Base-by-base conservation (phyloP, 2,888 invertebrate species). In the Eucera pruinosa region DNA sequence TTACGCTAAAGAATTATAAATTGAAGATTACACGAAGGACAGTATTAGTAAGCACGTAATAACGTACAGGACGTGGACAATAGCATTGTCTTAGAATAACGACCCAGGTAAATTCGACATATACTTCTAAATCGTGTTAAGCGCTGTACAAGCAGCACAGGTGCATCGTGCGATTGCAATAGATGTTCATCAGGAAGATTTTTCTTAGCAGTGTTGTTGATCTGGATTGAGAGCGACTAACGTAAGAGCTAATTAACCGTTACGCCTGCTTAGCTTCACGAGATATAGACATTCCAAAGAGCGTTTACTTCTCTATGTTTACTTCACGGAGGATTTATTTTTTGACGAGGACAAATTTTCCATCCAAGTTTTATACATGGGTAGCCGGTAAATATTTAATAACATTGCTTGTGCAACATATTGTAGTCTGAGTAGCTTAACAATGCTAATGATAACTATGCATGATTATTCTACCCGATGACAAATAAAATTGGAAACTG, bases 211-310 rank as follows among this genome's bases (percentile, higher is more conserved):
- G 11, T n/a, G 39, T 58, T 58, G 73, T 77, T 62, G 58, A 73
- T 61, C 61, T 25, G 36, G 47, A 61, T 61, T 13, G 68, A 69
- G 69, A 66, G 45, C 45, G 25, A 30, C 55, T 39, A 39, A 45
- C 69, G 61, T 43, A 39, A 55, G 64, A 72, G 68, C 72, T 69
- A 79, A 79, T 79, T 77, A 79, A 72, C 60, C 65, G 67, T 65
- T 61, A 69, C 79, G 72, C 52, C 77, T 72, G 72, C 68, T 72
- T 77, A 79, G 66, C 54, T 62, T 43, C 70, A 5, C 55, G 39
- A 75, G 70, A 78, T 61, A 65, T 52, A 43, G 62, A 54, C 66
- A 78, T 58, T 70, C 65, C 20, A 13, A 64, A 52, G 64, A 7
- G 47, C 62, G 52, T 68, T 70, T 62, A 57, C 52, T 45, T 30